These are phyloP conservation scores for Raja brachyura DNA, from an alignment of 2,113 vertebrate genomes.

Conservation along the genomic window DNA sequence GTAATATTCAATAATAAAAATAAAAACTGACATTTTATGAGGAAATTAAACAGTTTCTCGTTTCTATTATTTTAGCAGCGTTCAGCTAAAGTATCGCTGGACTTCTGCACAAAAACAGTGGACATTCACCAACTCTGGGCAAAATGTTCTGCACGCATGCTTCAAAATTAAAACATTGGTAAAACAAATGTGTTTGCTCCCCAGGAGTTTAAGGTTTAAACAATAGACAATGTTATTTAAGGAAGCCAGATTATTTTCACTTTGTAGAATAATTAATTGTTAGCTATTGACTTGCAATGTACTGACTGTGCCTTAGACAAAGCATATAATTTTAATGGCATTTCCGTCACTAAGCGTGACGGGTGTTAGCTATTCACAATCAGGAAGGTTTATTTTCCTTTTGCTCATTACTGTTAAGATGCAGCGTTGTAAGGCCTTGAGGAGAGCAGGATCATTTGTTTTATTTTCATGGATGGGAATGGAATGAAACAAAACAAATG, in stretches of 20 bases:
- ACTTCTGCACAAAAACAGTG: background rate
- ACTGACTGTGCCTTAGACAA: background rate
- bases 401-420: background rate
- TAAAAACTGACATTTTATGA: background rate
- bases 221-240: background rate
- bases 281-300: background rate
- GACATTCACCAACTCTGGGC: background rate
- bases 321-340: background rate
- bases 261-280: background rate
- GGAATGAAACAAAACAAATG: constrained; percentile 29
- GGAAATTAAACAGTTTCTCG: background rate
- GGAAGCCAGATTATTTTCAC: background rate
- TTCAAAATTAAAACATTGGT: background rate
- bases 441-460: constrained; percentile 1
- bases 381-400: background rate
- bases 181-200: background rate
- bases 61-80: background rate
- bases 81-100: background rate
- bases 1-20: too few relatives aligned
- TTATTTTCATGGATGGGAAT: background rate
- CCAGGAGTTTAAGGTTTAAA: background rate
- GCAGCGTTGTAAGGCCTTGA: background rate
- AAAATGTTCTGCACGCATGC: background rate
- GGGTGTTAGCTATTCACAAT: background rate
- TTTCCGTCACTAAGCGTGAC: background rate